Percentiles rank a stretch among this genome's conserved stretches.
Conservation (phyloP, 2,113 vertebrate species). For the Megalops atlanticus region DNA sequence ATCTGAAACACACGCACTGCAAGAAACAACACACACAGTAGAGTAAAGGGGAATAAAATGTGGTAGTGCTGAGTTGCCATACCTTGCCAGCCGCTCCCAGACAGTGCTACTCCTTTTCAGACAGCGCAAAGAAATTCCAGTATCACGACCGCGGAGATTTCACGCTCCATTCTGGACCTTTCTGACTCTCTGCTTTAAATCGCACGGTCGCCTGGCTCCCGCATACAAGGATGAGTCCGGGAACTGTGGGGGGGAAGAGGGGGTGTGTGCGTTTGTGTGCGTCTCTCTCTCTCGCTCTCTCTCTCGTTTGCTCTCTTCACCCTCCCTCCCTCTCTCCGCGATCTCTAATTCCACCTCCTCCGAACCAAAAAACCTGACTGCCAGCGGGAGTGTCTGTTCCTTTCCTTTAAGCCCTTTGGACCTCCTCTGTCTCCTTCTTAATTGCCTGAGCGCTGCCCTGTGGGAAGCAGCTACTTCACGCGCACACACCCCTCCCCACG, state of each 20-base stretch:
- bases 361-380: slow-evolving; percentile 52
- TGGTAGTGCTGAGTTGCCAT: neutral
- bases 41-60: neutral
- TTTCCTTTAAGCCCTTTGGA: slow-evolving; percentile 10
- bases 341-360: slow-evolving; percentile 51
- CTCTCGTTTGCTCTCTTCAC: slow-evolving; percentile 44
- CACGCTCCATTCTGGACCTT: slow-evolving; percentile 36
- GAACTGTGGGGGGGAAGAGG: slow-evolving; percentile 44
- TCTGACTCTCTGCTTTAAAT: slow-evolving; percentile 44
- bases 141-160: slow-evolving; percentile 25
- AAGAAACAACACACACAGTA: neutral
- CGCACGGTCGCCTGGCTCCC: slow-evolving; percentile 53
- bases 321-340: slow-evolving; percentile 32
- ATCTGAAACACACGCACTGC: neutral
- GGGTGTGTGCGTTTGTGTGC: slow-evolving; percentile 47
- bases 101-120: slow-evolving; percentile 26
- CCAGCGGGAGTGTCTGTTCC: slow-evolving; percentile 53
- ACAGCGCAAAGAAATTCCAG: slow-evolving; percentile 36
- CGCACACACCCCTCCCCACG: neutral
- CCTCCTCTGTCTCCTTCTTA: slow-evolving; percentile 47
- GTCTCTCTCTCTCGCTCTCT: slow-evolving; percentile 41
- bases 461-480: slow-evolving; percentile 50
- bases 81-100: neutral
- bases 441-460: slow-evolving; percentile 49
- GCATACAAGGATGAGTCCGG: slow-evolving; percentile 54